Evolutionary conservation across 2,888 invertebrate species (phyloP).

Genomic region (Diaphora mendica): DNA sequence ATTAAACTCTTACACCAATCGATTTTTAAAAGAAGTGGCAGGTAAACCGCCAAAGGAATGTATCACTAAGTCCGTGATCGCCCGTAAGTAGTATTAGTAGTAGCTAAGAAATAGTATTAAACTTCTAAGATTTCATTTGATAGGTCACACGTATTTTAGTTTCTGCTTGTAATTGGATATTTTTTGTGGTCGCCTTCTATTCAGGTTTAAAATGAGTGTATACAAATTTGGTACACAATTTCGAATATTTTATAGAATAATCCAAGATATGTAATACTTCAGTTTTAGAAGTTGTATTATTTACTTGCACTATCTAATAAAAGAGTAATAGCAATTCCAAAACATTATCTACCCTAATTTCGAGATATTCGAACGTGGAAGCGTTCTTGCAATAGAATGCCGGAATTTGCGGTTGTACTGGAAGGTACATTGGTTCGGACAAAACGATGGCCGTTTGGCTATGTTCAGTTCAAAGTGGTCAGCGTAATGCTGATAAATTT

Average conservation of each 20-base stretch:
- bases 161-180: neutral
- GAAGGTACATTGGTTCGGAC: neutral
- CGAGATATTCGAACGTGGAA: neutral
- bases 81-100: neutral
- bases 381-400: neutral
- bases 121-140: conserved; percentile 2
- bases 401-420: neutral
- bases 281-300: neutral
- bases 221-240: neutral
- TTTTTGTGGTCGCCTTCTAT: neutral
- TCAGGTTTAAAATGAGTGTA: neutral
- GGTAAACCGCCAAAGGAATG: neutral
- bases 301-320: neutral
- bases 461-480: neutral
- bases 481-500: too few relatives aligned
- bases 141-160: conserved; percentile 1
- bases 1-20: neutral
- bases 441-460: neutral
- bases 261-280: too few relatives aligned
- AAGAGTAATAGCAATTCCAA: neutral
- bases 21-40: neutral
- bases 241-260: too few relatives aligned
- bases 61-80: neutral
- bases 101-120: neutral
- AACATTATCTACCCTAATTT: neutral